Evolutionary conservation across 1,140 invertebrate genomes (phyloP).

Genomic region (Cydia pomonella): DNA sequence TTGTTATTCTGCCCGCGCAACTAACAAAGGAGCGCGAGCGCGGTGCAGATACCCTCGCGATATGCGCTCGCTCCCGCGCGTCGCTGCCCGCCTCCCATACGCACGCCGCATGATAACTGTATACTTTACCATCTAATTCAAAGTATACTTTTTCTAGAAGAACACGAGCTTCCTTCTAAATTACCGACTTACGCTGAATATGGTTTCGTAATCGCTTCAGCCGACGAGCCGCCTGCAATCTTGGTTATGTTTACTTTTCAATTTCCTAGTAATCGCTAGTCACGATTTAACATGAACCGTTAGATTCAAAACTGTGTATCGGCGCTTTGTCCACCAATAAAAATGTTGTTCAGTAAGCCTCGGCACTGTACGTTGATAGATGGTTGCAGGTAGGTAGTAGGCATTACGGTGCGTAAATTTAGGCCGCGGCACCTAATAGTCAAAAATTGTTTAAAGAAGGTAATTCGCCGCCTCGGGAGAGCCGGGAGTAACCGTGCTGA

Average conservation of each 20-base stretch:
- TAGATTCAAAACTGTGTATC: slow-evolving; percentile 46
- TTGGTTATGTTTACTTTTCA: slow-evolving; percentile 66
- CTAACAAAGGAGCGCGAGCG: slow-evolving; percentile 67
- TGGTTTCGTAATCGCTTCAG: slow-evolving; percentile 36
- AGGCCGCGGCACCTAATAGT: neutral
- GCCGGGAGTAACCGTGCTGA: neutral
- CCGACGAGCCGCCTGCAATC: slow-evolving; percentile 47
- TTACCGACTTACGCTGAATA: slow-evolving; percentile 42
- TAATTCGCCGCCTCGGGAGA: slow-evolving; percentile 15
- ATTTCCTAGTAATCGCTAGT: slow-evolving; percentile 67
- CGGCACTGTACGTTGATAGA: neutral
- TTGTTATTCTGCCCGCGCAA: slow-evolving; percentile 73
- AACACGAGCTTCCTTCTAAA: slow-evolving; percentile 62
- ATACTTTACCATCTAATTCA: slow-evolving; percentile 41
- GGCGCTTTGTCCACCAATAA: slow-evolving; percentile 4
- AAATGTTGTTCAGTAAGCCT: slow-evolving; percentile 19
- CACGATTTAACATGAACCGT: slow-evolving; percentile 61
- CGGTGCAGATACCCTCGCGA: slow-evolving; percentile 50
- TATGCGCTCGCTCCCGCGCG: slow-evolving; percentile 41
- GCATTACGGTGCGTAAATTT: slow-evolving; percentile 5
- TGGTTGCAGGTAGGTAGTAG: neutral
- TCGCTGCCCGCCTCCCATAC: slow-evolving; percentile 46
- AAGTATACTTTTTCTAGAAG: slow-evolving; percentile 68
- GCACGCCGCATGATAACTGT: slow-evolving; percentile 71
- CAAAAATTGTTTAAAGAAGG: slow-evolving; percentile 5